Evolutionary conservation across 2,797 vertebrate genomes (phyloP), one percentile per base, ranked within the genome.

Genomic region (Rhynchonycteris naso): DNA sequence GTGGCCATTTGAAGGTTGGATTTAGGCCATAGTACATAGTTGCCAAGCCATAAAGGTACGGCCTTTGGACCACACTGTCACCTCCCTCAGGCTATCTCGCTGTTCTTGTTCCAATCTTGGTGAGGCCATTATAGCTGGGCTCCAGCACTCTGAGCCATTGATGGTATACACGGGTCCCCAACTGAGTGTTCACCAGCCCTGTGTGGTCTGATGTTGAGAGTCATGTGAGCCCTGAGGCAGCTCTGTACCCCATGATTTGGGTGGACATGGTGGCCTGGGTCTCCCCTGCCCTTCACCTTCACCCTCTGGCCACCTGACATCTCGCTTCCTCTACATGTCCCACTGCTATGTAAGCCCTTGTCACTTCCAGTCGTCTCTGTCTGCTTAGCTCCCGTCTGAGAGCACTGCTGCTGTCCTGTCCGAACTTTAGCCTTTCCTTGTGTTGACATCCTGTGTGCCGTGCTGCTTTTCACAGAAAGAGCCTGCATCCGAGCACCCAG

Each of bases 1-100:
- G 28, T 76, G 91, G 47, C 65, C 63, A 5, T 68, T 83, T 88
- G 78, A 90, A 91, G 63, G 18, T 85, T 85, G 68, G 63, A 56
- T 61, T 76, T 65, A 28, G 72, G 85, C 82, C 81, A 58, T 6
- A 22, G 52, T 54, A 30, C 43, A 38, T 7, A 68, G 65, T 38
- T n/a, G 43, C 5, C 3, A 15, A 74, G 72, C 88, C 80, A 26
- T 90, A 92, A 95, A 93, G 5, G 6, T 15, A 10, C 4, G 18
- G 74, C 88, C 93, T 97, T 96, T 97, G 92, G 88, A 95, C 63
- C 58, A 3, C 18, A 8, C 21, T 43, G 76, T 59, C 54, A 21
- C 50, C 56, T 87, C 85, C 90, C 68, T 88, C 0, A 1, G 47
- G 4, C 33, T 78, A 68, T 30, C 66, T 90, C n/a, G 30, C 47